These are phyloP conservation scores for Lepidurus apus DNA, from an alignment of 1,140 invertebrate species.

Conservation along the genomic window DNA sequence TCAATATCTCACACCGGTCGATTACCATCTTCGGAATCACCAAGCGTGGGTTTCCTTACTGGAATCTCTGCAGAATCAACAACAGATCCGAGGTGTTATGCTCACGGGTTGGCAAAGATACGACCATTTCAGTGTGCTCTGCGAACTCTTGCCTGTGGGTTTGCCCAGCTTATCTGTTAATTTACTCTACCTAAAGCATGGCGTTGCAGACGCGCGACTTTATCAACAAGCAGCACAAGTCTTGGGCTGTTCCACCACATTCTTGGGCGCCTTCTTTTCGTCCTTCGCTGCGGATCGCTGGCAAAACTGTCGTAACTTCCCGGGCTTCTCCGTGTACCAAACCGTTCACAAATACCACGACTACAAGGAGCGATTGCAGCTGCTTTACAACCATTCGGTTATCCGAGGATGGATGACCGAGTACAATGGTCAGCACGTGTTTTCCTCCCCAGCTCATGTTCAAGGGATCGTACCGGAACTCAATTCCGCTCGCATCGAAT, in stretches of 20 bases:
- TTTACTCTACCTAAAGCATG: conserved; percentile 37
- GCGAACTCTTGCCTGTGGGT: conserved; percentile 59
- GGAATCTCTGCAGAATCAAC: conserved; percentile 31
- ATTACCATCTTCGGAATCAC: conserved; percentile 50
- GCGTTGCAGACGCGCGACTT: conserved; percentile 35
- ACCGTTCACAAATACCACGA: conserved; percentile 35
- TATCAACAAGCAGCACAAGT: conserved; percentile 36
- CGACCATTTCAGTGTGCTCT: conserved; percentile 61
- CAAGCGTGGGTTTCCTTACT: conserved; percentile 43
- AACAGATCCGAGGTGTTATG: conserved; percentile 47
- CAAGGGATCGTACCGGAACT: conserved; percentile 41
- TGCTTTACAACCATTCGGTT: conserved; percentile 39
- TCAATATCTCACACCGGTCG: conserved; percentile 45
- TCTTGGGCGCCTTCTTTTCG: conserved; percentile 40
- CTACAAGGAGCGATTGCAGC: conserved; percentile 34
- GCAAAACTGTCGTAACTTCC: conserved; percentile 41
- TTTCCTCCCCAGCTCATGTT: conserved; percentile 45
- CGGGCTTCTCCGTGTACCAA: conserved; percentile 42
- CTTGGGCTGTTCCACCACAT: conserved; percentile 38
- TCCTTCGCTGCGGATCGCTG: conserved; percentile 38
- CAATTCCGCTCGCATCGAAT: conserved; percentile 39
- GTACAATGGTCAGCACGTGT: conserved; percentile 42
- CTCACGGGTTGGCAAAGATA: conserved; percentile 56
- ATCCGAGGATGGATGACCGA: conserved; percentile 45
- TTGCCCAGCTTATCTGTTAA: conserved; percentile 52